Conservation (phyloP, 2,797 vertebrate genomes). For the Galaxias olidus region DNA sequence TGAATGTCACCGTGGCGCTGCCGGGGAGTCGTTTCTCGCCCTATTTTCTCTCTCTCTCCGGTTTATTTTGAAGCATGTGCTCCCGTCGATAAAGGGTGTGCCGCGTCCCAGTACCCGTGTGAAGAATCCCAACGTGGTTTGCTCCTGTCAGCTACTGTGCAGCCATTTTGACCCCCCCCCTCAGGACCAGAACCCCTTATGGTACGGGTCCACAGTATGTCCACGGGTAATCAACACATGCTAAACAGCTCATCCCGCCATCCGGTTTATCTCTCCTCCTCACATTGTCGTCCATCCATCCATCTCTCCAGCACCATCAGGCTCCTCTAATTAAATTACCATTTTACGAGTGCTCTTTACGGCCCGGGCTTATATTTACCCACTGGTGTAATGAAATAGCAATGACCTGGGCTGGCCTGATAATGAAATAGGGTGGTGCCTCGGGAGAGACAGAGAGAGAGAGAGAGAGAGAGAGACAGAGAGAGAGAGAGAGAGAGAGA, state of each 20-base stretch:
- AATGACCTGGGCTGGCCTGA: slow-evolving; percentile 33
- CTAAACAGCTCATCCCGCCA: slow-evolving; percentile 17
- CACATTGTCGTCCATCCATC: background rate
- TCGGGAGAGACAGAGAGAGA: slow-evolving; percentile 11
- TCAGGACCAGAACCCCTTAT: too few species aligned
- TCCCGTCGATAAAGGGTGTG: too few species aligned
- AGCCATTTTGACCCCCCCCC: too few species aligned
- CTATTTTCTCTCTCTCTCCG: too few species aligned
- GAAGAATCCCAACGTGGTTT: too few species aligned
- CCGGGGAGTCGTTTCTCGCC: too few species aligned
- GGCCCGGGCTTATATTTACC: slow-evolving; percentile 47
- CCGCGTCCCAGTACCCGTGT: too few species aligned
- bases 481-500: background rate
- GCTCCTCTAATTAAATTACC: slow-evolving; percentile 54
- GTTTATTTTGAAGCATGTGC: too few species aligned
- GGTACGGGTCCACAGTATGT: slow-evolving; percentile 10
- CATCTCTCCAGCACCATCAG: slow-evolving; percentile 3
- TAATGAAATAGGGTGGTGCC: slow-evolving; percentile 18
- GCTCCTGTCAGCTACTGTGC: too few species aligned
- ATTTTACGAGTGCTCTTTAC: slow-evolving; percentile 53
- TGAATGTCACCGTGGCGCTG: too few species aligned
- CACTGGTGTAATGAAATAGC: slow-evolving; percentile 47
- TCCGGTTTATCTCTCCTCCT: slow-evolving; percentile 21
- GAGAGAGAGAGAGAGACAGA: background rate
- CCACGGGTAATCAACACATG: slow-evolving; percentile 14